Evolutionary conservation across 2,797 vertebrate genomes (phyloP).

Genomic region (Capromys pilorides): DNA sequence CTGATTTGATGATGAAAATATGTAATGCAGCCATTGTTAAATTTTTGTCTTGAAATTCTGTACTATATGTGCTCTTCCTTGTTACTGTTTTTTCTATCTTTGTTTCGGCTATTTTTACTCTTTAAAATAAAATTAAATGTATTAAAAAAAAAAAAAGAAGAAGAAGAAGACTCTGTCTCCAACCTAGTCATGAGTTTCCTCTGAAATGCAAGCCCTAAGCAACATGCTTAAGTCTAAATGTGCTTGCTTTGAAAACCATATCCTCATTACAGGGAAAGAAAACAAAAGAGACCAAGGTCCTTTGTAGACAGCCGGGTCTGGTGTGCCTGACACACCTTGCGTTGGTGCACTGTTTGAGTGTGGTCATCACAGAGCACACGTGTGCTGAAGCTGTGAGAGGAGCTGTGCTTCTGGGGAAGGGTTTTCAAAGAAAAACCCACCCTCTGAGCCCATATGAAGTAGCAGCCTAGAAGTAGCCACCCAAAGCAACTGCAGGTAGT

Average conservation of each 20-base stretch:
- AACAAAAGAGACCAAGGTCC: not conserved
- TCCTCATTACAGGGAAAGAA: not conserved
- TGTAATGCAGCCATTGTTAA: no score
- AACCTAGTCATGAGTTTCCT: not conserved
- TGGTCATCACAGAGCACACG: no score
- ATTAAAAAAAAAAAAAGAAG: no score
- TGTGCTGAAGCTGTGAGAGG: not conserved
- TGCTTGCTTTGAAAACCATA: not conserved
- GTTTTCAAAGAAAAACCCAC: not conserved
- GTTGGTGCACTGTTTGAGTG: not conserved
- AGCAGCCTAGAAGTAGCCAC: not conserved
- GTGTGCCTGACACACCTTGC: not conserved
- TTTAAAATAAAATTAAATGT: no score
- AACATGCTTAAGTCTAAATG: not conserved
- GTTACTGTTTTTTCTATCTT: no score
- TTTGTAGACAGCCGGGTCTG: not conserved
- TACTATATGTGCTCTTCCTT: no score
- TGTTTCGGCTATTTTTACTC: no score
- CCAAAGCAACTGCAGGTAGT: not conserved
- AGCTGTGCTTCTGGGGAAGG: not conserved
- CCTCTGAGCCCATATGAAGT: not conserved
- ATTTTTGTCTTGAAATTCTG: no score
- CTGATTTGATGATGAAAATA: no score
- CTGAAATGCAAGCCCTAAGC: not conserved
- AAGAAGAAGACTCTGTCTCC: not conserved